Conservation (phyloP, 1,140 invertebrate species). For the Heliconius congener region DNA sequence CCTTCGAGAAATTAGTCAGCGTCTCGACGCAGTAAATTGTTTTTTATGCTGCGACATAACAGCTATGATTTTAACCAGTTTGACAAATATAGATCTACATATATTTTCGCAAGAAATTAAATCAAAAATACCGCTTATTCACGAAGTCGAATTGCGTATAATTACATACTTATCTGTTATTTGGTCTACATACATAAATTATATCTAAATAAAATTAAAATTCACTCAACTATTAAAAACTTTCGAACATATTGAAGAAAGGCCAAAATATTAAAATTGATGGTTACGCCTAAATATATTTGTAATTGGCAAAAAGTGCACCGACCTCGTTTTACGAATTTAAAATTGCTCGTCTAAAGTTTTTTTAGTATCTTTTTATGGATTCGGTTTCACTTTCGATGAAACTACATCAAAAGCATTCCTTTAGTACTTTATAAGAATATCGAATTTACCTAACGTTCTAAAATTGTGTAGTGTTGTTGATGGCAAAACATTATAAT, state of each 20-base stretch:
- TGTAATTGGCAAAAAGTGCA: constrained; percentile 29
- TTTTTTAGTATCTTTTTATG: constrained; percentile 37
- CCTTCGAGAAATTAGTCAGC: constrained; percentile 77
- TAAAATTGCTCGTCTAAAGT: constrained; percentile 28
- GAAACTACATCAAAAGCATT: background rate
- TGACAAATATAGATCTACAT: background rate
- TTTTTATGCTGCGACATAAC: constrained; percentile 52
- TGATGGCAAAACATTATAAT: too few species aligned
- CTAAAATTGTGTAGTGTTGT: background rate
- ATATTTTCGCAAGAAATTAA: background rate
- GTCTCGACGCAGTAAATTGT: constrained; percentile 66
- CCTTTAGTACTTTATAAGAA: background rate
- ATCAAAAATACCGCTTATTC: background rate
- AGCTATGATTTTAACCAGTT: constrained; percentile 21
- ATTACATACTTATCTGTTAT: background rate
- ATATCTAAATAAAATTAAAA: background rate
- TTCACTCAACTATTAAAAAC: background rate
- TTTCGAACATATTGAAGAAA: constrained; percentile 1
- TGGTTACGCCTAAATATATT: constrained; percentile 14
- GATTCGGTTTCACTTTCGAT: constrained; percentile 45
- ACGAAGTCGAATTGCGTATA: background rate
- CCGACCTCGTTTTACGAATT: constrained; percentile 32
- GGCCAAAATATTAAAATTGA: background rate
- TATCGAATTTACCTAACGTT: background rate
- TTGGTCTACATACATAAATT: constrained; percentile 8